phyloP scores from a whole-genome alignment of 30 jellyfish, hydroid and myxozoan species.

The Turritopsis rubra region DNA sequence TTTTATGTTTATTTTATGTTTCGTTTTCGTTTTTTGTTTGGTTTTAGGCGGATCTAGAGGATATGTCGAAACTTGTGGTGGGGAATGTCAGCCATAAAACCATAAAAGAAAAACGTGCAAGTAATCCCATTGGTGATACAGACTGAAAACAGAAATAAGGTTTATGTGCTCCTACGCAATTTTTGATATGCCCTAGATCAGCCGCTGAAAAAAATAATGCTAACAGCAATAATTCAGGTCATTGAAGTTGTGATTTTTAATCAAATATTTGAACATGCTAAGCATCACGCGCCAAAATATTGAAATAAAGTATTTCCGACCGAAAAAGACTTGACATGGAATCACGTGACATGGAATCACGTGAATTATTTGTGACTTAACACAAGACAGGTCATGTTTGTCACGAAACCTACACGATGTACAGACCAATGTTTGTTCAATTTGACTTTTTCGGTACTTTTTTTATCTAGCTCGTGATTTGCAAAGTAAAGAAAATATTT shows the following conservation, averaged over 20 bases:
- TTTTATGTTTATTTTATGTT: no score
- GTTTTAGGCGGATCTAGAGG: no score
- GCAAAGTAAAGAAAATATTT: neutral
- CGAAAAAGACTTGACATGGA: neutral
- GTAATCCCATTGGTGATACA: no score
- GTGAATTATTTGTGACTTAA: neutral
- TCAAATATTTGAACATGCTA: neutral
- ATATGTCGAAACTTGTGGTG: no score
- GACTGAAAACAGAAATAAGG: no score
- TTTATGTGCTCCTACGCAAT: no score
- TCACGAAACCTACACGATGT: neutral
- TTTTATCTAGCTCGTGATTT: neutral
- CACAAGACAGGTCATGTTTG: neutral
- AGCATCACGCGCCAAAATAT: neutral
- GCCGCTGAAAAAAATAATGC: no score
- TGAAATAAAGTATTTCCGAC: neutral
- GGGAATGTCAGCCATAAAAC: no score
- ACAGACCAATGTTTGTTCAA: neutral
- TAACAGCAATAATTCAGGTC: no score
- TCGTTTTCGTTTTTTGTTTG: no score
- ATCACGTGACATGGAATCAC: neutral
- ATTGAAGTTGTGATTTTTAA: neutral
- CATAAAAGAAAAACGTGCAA: no score
- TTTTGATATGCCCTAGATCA: no score
- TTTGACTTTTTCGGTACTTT: neutral